These are phyloP conservation scores for Geococcyx californianus DNA, from an alignment of 2,113 vertebrate species.

Conservation along the genomic window DNA sequence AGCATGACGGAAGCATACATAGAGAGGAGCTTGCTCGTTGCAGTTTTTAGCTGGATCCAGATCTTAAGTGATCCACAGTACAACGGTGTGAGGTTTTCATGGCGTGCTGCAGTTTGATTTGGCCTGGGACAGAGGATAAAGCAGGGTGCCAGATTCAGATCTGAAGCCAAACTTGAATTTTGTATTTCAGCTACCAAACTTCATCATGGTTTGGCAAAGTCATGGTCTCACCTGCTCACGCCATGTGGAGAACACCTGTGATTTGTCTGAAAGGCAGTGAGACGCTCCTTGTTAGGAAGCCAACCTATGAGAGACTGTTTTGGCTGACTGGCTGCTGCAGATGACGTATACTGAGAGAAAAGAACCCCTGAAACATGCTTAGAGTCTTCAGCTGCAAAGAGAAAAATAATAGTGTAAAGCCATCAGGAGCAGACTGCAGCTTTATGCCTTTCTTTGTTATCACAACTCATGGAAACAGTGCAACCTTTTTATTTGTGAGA, in stretches of 20 bases:
- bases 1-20: neutral
- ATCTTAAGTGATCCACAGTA: neutral
- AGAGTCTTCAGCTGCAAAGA: neutral
- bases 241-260: slow-evolving; percentile 39
- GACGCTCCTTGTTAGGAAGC: neutral
- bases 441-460: neutral
- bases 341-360: neutral
- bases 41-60: neutral
- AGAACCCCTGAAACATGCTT: neutral
- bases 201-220: neutral
- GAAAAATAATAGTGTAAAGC: neutral
- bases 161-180: slow-evolving; percentile 2
- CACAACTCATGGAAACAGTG: rapidly evolving
- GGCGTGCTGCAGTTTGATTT: slow-evolving; percentile 1
- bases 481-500: neutral
- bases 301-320: neutral
- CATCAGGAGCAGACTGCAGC: neutral
- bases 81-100: neutral
- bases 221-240: slow-evolving; percentile 3
- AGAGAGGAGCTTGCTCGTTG: neutral
- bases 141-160: slow-evolving; percentile 7
- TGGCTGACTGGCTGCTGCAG: neutral
- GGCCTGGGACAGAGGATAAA: neutral
- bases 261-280: neutral
- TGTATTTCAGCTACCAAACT: slow-evolving; percentile 34